phyloP scores from a whole-genome alignment of 2,888 invertebrate species.

The Apodemia mormo region DNA sequence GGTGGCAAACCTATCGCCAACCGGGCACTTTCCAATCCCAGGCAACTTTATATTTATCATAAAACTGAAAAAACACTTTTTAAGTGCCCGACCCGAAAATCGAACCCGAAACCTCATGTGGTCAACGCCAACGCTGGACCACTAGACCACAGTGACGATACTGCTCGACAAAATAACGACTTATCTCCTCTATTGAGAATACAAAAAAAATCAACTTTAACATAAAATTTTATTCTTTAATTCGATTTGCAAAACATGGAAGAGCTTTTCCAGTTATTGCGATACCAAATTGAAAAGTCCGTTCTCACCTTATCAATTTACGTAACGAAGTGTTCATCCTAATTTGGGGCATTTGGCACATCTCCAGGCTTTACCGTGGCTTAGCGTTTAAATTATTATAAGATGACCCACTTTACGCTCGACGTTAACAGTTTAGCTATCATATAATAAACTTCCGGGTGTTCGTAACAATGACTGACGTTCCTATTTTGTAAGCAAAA shows the following conservation, averaged over 20 bases:
- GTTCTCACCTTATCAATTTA: conserved; percentile 48
- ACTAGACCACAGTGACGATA: too few species aligned
- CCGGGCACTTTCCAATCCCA: too few species aligned
- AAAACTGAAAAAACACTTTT: too few species aligned
- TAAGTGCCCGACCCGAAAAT: too few species aligned
- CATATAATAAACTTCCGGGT: neutral
- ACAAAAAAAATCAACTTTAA: too few species aligned
- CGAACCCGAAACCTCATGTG: too few species aligned
- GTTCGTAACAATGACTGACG: neutral
- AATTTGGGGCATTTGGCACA: conserved; percentile 46
- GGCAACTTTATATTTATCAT: too few species aligned
- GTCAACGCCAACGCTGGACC: too few species aligned
- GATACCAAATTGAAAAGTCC: conserved; percentile 43
- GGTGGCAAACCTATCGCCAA: too few species aligned
- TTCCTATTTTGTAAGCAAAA: too few species aligned
- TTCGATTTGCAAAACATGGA: conserved; percentile 5
- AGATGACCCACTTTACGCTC: conserved; percentile 41
- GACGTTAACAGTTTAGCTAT: conserved; percentile 8
- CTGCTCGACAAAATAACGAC: too few species aligned
- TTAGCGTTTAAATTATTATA: conserved; percentile 45
- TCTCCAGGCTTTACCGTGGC: conserved; percentile 42
- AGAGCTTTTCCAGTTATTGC: neutral
- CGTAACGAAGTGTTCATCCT: conserved; percentile 47
- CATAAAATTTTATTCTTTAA: neutral
- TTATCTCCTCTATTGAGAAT: too few species aligned